These are phyloP conservation scores for Megathymus violae DNA, from an alignment of 1,140 invertebrate genomes.

Conservation along the genomic window DNA sequence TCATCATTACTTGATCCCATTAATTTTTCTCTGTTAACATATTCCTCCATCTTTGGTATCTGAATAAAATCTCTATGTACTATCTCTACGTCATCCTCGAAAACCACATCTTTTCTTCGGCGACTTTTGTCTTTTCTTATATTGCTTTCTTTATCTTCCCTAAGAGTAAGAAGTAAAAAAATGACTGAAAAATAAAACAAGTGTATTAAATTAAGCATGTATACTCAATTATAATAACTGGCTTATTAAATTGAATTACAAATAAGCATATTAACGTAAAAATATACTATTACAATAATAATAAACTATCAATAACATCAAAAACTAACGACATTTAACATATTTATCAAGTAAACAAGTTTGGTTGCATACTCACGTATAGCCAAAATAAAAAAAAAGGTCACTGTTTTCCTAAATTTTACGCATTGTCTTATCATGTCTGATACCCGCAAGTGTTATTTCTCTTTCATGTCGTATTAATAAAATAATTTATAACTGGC, in stretches of 20 bases:
- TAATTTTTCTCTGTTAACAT: conserved; percentile 45
- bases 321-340: too few relatives aligned
- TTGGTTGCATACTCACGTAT: conserved; percentile 55
- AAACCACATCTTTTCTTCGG: conserved; percentile 57
- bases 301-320: too few relatives aligned
- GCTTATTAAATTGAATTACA: too few relatives aligned
- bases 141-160: conserved; percentile 54
- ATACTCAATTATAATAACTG: not conserved
- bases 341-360: not conserved
- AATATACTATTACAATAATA: too few relatives aligned
- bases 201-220: not conserved
- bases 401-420: conserved; percentile 75
- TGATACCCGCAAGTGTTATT: conserved; percentile 48
- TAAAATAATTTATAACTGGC: conserved; percentile 18
- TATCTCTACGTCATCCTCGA: conserved; percentile 51
- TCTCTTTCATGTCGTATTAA: conserved; percentile 34
- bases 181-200: conserved; percentile 60
- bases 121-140: conserved; percentile 42
- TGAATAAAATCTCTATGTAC: conserved; percentile 56
- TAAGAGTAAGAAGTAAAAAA: conserved; percentile 65
- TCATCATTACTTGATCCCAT: conserved; percentile 53
- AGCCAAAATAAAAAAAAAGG: conserved; percentile 59
- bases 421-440: conserved; percentile 77
- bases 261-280: too few relatives aligned
- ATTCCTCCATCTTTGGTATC: conserved; percentile 57